Evolutionary conservation across 2,888 invertebrate genomes (phyloP), one percentile per base, ranked within the genome.

Genomic region (Dendrolimus houi): DNA sequence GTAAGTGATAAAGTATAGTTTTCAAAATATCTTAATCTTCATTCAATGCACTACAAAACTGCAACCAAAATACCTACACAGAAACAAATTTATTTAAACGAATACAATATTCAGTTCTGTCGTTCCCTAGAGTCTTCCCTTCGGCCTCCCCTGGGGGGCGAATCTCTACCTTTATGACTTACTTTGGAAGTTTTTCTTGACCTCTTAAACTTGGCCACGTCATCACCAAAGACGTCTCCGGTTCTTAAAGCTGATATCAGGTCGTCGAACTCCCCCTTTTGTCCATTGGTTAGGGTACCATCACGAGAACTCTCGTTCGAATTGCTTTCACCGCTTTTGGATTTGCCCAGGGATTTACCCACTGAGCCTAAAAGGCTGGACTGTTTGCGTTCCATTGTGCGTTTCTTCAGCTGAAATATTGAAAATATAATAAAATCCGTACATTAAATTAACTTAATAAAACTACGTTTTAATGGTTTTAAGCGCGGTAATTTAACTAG

Each of bases 161-260:
- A 90, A 57, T 91, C 91, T 9, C 91, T 68, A 0, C 91, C 91
- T 61, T 88, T 91, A 41, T 83, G 80, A 14, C 73, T 77, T 29
- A 82, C 72, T 66, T 89, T 91, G n/a, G 88, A 83, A 0, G 88
- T 74, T 65, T 91, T 91, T 52, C 90, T 72, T 1, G 91, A 86
- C 42, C 91, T 69, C 61, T 91, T 91, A 69, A 98, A 96, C 85
- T 98, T 98, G 57, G 97, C 97, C 72, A 98, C 96, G 77, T 98
- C 98, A 76, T 98, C 98, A 0, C 98, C 97, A 75, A 98, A 98
- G 0, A 98, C 98, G 74, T 98, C 98, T 0, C 98, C 98, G 0
- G 98, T 98, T 60, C 98, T 88, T 56, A 98, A 83, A 0, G 98
- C 98, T 0, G 98, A 98, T 77, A 98, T 98, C 68, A 98, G 92